Evolutionary conservation across 2,888 invertebrate species (phyloP).

Genomic region (Margaritifera margaritifera): DNA sequence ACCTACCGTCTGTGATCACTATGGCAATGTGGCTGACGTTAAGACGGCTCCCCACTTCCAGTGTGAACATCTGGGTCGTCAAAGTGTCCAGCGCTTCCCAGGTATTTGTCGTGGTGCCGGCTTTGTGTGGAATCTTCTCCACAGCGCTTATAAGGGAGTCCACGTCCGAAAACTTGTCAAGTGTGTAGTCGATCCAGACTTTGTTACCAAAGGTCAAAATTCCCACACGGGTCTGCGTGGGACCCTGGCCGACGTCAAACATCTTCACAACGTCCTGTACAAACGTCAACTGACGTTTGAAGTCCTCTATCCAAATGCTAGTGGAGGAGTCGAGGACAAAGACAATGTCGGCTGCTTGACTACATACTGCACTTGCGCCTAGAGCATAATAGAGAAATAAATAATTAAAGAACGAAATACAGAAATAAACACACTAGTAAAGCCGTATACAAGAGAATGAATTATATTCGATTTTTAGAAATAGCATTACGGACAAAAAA

Average conservation of each 20-base stretch:
- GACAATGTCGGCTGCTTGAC: conserved; percentile 53
- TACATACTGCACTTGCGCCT: conserved; percentile 6
- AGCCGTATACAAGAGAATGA: too few relatives aligned
- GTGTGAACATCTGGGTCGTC: conserved; percentile 41
- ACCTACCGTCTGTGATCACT: conserved; percentile 67
- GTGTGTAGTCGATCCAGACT: conserved; percentile 41
- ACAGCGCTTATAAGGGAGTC: conserved; percentile 31
- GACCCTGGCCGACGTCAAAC: conserved; percentile 50
- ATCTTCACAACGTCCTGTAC: conserved; percentile 45
- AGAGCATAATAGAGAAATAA: too few relatives aligned
- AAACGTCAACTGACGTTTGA: conserved; percentile 51
- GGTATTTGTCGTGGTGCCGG: conserved; percentile 51
- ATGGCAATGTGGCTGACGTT: conserved; percentile 55
- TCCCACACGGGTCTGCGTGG: conserved; percentile 46
- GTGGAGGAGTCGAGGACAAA: conserved; percentile 57
- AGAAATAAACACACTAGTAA: too few relatives aligned
- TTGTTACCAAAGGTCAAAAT: conserved; percentile 52
- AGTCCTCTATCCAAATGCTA: conserved; percentile 61
- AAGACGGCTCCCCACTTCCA: conserved; percentile 29
- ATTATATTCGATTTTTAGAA: too few relatives aligned
- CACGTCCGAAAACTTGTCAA: conserved; percentile 38
- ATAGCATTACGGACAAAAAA: too few relatives aligned
- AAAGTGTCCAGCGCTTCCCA: conserved; percentile 51
- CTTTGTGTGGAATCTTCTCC: conserved; percentile 30
- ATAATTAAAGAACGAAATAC: too few relatives aligned